Evolutionary conservation across 2,113 vertebrate genomes (phyloP).

Genomic region (Rhombomys opimus): DNA sequence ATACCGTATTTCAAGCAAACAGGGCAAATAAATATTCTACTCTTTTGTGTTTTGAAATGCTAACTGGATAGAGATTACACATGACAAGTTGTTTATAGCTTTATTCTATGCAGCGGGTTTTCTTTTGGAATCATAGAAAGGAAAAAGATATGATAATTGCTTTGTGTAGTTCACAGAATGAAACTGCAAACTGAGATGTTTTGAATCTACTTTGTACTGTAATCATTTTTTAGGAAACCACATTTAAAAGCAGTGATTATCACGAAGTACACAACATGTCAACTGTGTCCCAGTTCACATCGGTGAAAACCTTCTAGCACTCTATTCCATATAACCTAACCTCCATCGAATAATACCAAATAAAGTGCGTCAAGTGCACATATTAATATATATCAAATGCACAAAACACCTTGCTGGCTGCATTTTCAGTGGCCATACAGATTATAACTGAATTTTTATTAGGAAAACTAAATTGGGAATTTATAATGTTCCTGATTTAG

Average conservation of each 20-base stretch:
- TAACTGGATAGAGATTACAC: constrained; percentile 78
- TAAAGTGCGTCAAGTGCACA: constrained; percentile 73
- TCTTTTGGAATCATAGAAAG: constrained; percentile 75
- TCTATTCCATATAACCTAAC: constrained; percentile 77
- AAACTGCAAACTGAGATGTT: constrained; percentile 77
- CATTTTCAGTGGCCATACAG: constrained; percentile 74
- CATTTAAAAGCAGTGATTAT: constrained; percentile 80
- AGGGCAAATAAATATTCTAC: constrained; percentile 56
- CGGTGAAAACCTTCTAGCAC: constrained; percentile 72
- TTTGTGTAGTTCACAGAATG: constrained; percentile 79
- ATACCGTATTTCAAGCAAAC: constrained; percentile 16
- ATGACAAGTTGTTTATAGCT: constrained; percentile 80
- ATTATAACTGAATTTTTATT: constrained; percentile 81
- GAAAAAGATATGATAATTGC: constrained; percentile 81
- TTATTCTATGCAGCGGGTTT: constrained; percentile 73
- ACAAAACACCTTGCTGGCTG: constrained; percentile 54
- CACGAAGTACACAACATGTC: constrained; percentile 76
- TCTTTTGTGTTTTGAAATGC: constrained; percentile 77
- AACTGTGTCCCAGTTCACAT: constrained; percentile 74
- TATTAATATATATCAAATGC: constrained; percentile 74
- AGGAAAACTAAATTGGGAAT: constrained; percentile 80
- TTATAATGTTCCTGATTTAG: constrained; percentile 74
- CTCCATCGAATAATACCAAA: constrained; percentile 78
- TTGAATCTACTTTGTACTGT: constrained; percentile 76
- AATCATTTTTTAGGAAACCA: constrained; percentile 74